Percentiles rank a stretch among this genome's conserved stretches.
Evolutionary conservation across 2,797 vertebrate genomes (phyloP).

Genomic region (Sternarchorhynchus goeldii): DNA sequence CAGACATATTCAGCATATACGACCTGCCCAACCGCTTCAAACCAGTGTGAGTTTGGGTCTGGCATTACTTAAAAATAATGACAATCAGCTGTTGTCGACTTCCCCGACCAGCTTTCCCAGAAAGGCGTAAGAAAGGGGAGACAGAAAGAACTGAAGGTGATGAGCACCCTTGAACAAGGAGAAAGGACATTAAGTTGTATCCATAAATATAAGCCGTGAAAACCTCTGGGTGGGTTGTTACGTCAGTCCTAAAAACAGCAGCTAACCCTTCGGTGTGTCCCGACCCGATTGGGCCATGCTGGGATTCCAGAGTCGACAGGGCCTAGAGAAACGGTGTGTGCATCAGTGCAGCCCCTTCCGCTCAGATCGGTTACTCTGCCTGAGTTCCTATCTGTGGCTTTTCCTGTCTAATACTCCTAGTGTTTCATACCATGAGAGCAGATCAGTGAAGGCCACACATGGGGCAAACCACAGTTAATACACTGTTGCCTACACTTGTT

Average conservation of each 20-base stretch:
- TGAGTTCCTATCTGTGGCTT: no score
- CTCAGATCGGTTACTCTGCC: conserved; percentile 5
- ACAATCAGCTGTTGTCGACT: no score
- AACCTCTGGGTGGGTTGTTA: conserved; percentile 48
- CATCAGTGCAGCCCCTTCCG: conserved; percentile 47
- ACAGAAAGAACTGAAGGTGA: conserved; percentile 46
- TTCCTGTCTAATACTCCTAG: no score
- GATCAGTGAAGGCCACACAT: conserved; percentile 36
- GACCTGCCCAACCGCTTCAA: background rate
- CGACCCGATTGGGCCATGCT: conserved; percentile 61
- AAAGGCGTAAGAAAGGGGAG: background rate
- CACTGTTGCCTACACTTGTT: conserved; percentile 37
- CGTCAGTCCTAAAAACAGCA: conserved; percentile 67
- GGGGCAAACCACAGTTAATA: conserved; percentile 32
- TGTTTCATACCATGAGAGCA: background rate
- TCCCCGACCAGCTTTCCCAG: background rate
- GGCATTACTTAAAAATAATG: no score
- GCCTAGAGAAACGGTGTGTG: conserved; percentile 29
- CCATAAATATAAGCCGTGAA: conserved; percentile 56
- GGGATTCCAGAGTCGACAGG: conserved; percentile 30
- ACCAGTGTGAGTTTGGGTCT: no score
- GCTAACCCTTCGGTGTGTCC: conserved; percentile 60
- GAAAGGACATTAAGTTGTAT: conserved; percentile 56
- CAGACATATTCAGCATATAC: background rate
- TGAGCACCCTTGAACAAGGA: conserved; percentile 26